Evolutionary conservation across 2,797 vertebrate species (phyloP).

Genomic region (Amblyraja radiata): DNA sequence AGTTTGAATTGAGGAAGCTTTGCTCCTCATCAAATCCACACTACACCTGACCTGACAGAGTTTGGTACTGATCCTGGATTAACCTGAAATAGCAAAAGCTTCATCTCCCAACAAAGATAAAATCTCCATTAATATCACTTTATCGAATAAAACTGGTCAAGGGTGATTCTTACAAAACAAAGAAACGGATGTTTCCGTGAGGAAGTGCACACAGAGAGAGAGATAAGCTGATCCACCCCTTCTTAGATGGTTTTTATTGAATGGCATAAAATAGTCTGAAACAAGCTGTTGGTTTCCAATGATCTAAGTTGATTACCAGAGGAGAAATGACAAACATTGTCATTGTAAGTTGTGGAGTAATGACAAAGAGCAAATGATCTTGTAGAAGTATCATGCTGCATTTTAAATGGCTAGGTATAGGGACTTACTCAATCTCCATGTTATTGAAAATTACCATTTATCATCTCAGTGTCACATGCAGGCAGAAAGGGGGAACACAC

Average conservation of each 20-base stretch:
- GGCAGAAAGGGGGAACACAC: neutral
- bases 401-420: too few species aligned
- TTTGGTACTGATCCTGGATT: neutral
- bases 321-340: neutral
- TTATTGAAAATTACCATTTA: neutral
- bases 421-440: neutral
- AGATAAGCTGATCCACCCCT: neutral
- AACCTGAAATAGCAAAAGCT: neutral
- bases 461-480: neutral
- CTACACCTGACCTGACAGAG: neutral
- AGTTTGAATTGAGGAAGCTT: neutral
- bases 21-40: neutral
- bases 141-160: neutral
- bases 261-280: neutral
- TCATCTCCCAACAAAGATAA: neutral
- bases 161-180: too few species aligned
- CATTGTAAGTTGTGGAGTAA: neutral
- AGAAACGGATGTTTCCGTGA: neutral
- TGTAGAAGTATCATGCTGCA: neutral
- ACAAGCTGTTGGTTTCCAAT: neutral
- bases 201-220: neutral
- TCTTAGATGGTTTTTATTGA: neutral
- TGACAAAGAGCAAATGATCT: neutral
- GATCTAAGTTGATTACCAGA: neutral
- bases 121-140: neutral